phyloP scores from a whole-genome alignment of 2,113 vertebrate species.

The Psammodynastes pulverulentus region DNA sequence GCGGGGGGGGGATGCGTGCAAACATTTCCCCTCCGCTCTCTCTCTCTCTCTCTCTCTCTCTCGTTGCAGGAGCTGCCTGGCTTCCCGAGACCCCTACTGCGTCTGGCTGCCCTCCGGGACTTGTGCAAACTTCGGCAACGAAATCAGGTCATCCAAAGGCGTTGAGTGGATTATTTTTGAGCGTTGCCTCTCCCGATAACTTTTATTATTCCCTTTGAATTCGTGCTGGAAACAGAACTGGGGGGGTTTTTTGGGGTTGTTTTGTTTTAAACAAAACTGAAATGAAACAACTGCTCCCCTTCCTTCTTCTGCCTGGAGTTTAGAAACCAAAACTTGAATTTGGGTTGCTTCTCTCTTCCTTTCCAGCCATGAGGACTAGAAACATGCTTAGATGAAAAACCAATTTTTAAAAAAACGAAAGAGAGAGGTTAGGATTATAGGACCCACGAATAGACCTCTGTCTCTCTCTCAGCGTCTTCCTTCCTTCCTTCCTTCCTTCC shows the following conservation, averaged over 20 bases:
- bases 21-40: not conserved
- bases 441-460: not conserved
- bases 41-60: too few species aligned
- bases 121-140: slow-evolving; percentile 72
- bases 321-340: not conserved
- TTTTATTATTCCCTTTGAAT: not conserved
- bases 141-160: slow-evolving; percentile 71
- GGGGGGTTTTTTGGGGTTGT: too few species aligned
- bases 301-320: not conserved
- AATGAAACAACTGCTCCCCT: not conserved
- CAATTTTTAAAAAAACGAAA: not conserved
- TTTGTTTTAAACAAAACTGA: not conserved
- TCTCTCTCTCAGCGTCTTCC: too few species aligned
- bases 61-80: slow-evolving; percentile 78
- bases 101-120: slow-evolving; percentile 78
- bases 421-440: not conserved
- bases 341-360: not conserved
- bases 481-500: too few species aligned
- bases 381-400: not conserved
- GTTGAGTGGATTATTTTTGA: not conserved
- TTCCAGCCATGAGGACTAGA: not conserved
- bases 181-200: not conserved
- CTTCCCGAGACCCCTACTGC: slow-evolving; percentile 86
- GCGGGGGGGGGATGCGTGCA: not conserved
- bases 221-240: not conserved